Evolutionary conservation across 2,113 vertebrate genomes (phyloP).

Genomic region (Chlamydotis undulata): DNA sequence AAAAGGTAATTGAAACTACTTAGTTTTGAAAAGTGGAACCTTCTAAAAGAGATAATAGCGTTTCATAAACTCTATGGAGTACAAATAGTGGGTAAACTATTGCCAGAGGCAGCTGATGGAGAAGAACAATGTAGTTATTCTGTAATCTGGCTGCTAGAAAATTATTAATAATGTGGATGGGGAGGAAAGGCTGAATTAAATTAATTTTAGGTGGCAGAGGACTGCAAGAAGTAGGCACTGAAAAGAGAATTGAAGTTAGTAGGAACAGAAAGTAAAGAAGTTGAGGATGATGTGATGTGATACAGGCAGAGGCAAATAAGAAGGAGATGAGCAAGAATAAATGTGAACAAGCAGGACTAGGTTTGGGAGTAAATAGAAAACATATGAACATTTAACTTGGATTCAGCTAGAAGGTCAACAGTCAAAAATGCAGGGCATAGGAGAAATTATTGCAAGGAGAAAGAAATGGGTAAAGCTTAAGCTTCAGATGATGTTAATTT

Average conservation of each 20-base stretch:
- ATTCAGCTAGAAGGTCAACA: conserved; percentile 12
- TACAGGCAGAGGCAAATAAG: neutral
- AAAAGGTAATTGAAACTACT: neutral
- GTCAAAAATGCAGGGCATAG: conserved; percentile 11
- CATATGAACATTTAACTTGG: conserved; percentile 35
- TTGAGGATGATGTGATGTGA: conserved; percentile 19
- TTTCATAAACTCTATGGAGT: neutral
- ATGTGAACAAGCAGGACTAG: conserved; percentile 14
- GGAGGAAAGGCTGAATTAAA: neutral
- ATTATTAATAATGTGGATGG: neutral
- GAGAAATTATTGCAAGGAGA: neutral
- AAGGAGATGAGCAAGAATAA: conserved; percentile 19
- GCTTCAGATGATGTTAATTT: conserved; percentile 30
- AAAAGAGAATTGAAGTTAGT: neutral
- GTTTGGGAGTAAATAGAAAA: conserved; percentile 27
- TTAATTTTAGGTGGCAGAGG: neutral
- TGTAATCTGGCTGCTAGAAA: neutral
- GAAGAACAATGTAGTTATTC: neutral
- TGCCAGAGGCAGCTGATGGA: neutral
- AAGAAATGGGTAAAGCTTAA: neutral
- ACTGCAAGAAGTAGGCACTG: neutral
- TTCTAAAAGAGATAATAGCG: neutral
- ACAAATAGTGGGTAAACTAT: neutral
- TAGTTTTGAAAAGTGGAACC: neutral
- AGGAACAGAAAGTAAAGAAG: neutral